Evolutionary conservation across 2,113 vertebrate species (phyloP).

Genomic region (Danio rerio): GRCz12tu NC_133182.1:35014501-35015000

Average conservation of each 20-base stretch:
- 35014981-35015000: too few relatives aligned
- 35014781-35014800: background rate
- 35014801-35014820: constrained; percentile 14
- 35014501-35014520: too few relatives aligned
- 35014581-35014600: background rate
- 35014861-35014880: background rate
- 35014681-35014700: background rate
- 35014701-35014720: background rate
- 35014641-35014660: too few relatives aligned
- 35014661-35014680: too few relatives aligned
- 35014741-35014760: background rate
- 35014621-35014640: background rate
- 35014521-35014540: too few relatives aligned
- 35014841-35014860: background rate
- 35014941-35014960: background rate
- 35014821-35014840: constrained; percentile 13
- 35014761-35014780: background rate
- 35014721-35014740: background rate
- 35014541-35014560: background rate
- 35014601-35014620: background rate
- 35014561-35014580: background rate
- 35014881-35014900: background rate
- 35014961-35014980: background rate
- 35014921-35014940: background rate
- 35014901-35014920: constrained; percentile 1